Evolutionary conservation across 2,888 invertebrate species (phyloP), one percentile per base, ranked within the genome.

Genomic region (Orthonychiurus folsomi): DNA sequence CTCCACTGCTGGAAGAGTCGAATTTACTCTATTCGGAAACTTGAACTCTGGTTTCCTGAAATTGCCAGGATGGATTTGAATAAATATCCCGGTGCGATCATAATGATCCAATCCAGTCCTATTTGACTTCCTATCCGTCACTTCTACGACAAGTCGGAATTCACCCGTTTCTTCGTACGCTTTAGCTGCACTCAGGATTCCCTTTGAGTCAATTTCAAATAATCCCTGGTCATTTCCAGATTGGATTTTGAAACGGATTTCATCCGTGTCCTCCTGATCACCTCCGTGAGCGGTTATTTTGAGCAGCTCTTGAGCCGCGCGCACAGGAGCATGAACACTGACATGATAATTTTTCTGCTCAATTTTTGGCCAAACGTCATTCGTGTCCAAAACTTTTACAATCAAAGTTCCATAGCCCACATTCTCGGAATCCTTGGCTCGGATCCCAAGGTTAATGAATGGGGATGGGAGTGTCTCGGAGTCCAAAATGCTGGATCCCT

Each of bases 231-330:
- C 83, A 75, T 86, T 85, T 63, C 87, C 87, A 2, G 80, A 79
- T 5, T 83, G 77, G 57, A 93, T 90, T 37, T 79, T 81, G 75
- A 90, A 95, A 61, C 82, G 81, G 37, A 94, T 83, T 68, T 85
- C 84, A 5, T 87, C 89, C 74, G 89, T 88, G 5, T 83, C 74
- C 1, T 89, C 91, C 60, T 85, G 84, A 73, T 95, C 94, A 24
- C 81, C 81, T 73, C 93, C 93, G 20, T 84, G 84, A 0, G 93
- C 93, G 66, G 85, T 81, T 0, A 94, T 77, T 72, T 90, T 88
- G 15, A 93, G 76, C 58, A 94, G 84, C 1, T 89, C 86, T 0
- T 90, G 86, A 0, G 90, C 89, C 0, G 92, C 89, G 75, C 86
- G 84, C 21, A 89, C 77, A 15, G 87, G 84, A 21, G 78, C 75